Conservation (phyloP, 1,140 invertebrate species). For the Dinoponera quadriceps region DNA sequence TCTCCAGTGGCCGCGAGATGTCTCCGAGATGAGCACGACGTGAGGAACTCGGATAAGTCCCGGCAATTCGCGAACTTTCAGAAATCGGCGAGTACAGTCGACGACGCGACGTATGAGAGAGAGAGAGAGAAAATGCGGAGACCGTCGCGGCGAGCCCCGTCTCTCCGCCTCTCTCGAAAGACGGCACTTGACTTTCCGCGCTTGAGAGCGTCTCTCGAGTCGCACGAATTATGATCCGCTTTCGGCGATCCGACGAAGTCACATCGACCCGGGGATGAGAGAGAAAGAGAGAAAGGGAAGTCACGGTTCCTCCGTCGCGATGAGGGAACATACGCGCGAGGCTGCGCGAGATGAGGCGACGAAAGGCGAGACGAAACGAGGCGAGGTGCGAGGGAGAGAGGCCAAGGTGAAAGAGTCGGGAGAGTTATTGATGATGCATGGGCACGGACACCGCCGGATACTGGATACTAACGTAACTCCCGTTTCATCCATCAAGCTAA, state of each 20-base stretch:
- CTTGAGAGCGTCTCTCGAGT: not conserved
- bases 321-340: constrained; percentile 30
- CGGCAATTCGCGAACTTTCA: no score
- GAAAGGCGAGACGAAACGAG: not conserved
- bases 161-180: no score
- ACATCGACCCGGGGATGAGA: not conserved
- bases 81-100: no score
- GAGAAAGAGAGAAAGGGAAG: not conserved
- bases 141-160: no score
- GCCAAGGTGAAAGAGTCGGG: constrained; percentile 61
- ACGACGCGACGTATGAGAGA: no score
- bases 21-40: no score
- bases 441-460: constrained; percentile 72
- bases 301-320: constrained; percentile 23
- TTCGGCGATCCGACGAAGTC: not conserved
- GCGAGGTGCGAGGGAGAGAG: constrained; percentile 38
- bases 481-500: constrained; percentile 76
- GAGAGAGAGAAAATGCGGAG: no score
- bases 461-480: constrained; percentile 74
- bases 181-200: not conserved
- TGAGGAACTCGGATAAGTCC: no score
- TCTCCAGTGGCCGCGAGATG: no score
- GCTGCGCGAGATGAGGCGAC: constrained; percentile 10
- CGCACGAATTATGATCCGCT: not conserved
- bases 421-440: constrained; percentile 76